These are phyloP conservation scores for Hyposoter didymator DNA, from an alignment of 2,888 invertebrate species.

Conservation along the genomic window DNA sequence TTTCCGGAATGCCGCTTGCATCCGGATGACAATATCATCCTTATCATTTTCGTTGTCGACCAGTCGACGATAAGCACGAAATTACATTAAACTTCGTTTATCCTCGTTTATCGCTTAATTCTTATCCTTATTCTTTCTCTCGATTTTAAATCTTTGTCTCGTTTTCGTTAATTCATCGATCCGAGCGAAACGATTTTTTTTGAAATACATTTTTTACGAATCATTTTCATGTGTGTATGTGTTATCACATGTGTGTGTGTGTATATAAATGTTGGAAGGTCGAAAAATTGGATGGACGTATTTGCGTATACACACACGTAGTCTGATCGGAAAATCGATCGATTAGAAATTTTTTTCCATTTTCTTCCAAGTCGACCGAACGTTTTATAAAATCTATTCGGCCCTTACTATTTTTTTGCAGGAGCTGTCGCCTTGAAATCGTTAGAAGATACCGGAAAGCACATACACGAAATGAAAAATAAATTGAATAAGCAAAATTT, in stretches of 20 bases:
- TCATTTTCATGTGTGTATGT: background rate
- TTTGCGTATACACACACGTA: constrained; percentile 38
- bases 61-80: constrained; percentile 75
- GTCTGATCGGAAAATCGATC: constrained; percentile 41
- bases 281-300: constrained; percentile 40
- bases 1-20: constrained; percentile 46
- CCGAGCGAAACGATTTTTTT: constrained; percentile 51
- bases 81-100: constrained; percentile 76
- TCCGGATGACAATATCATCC: constrained; percentile 34
- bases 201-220: background rate
- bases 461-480: constrained; percentile 70
- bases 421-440: constrained; percentile 84
- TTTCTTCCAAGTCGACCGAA: constrained; percentile 20
- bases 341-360: constrained; percentile 26
- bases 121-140: constrained; percentile 23
- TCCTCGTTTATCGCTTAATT: constrained; percentile 60
- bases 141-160: constrained; percentile 30
- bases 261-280: background rate
- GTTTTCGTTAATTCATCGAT: constrained; percentile 69
- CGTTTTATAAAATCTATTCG: constrained; percentile 62
- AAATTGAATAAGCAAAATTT: constrained; percentile 67
- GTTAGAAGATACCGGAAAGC: constrained; percentile 80
- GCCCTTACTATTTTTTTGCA: constrained; percentile 82
- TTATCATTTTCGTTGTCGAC: constrained; percentile 25
- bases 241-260: background rate